Evolutionary conservation across 1,140 invertebrate genomes (phyloP).

Genomic region (Drosophila kikkawai): DNA sequence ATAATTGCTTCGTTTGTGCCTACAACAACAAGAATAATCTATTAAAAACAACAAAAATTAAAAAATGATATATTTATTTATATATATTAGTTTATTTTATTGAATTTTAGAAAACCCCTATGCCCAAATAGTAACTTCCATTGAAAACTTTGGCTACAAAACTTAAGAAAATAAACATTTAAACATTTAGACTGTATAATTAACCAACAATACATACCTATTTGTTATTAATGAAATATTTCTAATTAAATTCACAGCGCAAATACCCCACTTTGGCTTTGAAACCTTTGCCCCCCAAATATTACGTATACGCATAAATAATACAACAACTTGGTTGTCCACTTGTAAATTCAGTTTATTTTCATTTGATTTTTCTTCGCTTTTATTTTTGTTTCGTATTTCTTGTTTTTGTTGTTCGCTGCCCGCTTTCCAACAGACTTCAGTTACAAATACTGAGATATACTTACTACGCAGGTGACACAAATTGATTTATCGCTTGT

Average conservation of each 20-base stretch:
- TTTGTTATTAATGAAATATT: neutral
- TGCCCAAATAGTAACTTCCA: neutral
- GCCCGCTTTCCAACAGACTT: slow-evolving; percentile 61
- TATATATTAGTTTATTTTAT: too few species aligned
- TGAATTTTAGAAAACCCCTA: too few species aligned
- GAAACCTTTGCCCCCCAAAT: neutral
- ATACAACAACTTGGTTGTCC: slow-evolving; percentile 22
- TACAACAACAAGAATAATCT: too few species aligned
- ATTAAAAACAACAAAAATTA: too few species aligned
- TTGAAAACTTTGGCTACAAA: neutral
- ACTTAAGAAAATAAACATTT: neutral
- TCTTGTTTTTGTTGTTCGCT: slow-evolving; percentile 54
- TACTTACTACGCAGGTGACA: slow-evolving; percentile 77
- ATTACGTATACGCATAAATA: slow-evolving; percentile 18
- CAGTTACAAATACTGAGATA: slow-evolving; percentile 81
- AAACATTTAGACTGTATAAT: neutral
- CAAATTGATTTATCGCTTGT: slow-evolving; percentile 71
- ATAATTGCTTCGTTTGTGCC: too few species aligned
- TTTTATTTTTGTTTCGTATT: slow-evolving; percentile 26
- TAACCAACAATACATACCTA: neutral
- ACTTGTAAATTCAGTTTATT: slow-evolving; percentile 82
- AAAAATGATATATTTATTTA: too few species aligned
- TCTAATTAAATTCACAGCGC: neutral
- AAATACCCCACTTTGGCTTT: neutral
- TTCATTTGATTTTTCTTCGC: slow-evolving; percentile 67